phyloP scores from a whole-genome alignment of 2,888 invertebrate species.

The Biston stratarius region DNA sequence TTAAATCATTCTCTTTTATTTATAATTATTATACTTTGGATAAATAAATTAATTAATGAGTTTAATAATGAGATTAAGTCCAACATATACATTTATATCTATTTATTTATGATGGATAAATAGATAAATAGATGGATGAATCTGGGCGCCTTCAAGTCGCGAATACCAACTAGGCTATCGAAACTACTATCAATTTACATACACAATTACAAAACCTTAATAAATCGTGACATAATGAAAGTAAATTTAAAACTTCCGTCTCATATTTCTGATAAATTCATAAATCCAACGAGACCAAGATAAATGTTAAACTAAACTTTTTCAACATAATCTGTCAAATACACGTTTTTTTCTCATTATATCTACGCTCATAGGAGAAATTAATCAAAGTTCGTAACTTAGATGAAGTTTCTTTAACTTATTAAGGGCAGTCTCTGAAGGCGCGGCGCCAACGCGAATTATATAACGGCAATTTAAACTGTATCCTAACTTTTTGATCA shows the following conservation, averaged over 20 bases:
- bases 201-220: background rate
- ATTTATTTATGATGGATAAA: no score
- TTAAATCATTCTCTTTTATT: no score
- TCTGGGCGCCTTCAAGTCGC: no score
- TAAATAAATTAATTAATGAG: no score
- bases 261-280: conserved; percentile 42
- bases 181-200: background rate
- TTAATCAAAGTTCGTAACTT: conserved; percentile 57
- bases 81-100: no score
- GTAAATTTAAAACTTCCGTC: conserved; percentile 1
- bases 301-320: conserved; percentile 50
- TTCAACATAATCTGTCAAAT: conserved; percentile 54
- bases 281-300: conserved; percentile 49
- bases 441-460: conserved; percentile 4
- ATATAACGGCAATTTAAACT: conserved; percentile 19
- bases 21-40: no score
- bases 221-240: background rate
- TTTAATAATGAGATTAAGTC: no score
- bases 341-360: conserved; percentile 54
- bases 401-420: conserved; percentile 54
- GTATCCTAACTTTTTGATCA: conserved; percentile 16
- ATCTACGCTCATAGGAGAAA: conserved; percentile 49
- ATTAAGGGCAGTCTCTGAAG: conserved; percentile 39
- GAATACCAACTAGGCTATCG: no score
- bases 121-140: no score